Percentiles rank a stretch among this genome's conserved stretches.
Evolutionary conservation across 2,113 vertebrate species (phyloP).

Genomic region (Scolopax mira): DNA sequence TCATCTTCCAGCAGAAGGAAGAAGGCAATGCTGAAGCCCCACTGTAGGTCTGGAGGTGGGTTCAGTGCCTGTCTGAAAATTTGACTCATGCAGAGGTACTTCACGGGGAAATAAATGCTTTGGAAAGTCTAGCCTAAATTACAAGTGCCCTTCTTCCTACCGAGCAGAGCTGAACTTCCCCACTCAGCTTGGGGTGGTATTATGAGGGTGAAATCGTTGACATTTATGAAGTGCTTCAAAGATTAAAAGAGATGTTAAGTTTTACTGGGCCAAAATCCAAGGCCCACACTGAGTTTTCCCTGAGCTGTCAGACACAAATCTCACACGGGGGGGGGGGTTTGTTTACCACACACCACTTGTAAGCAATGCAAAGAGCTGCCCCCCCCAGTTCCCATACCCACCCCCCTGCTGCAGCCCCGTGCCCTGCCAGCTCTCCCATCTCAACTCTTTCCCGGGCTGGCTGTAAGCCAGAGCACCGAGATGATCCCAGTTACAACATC

Average conservation of each 20-base stretch:
- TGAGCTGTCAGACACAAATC: neutral
- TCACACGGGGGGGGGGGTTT: neutral
- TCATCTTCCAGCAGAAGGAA: neutral
- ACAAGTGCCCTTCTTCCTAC: neutral
- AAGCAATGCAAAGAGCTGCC: neutral
- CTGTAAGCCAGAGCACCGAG: neutral
- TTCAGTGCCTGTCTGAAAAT: neutral
- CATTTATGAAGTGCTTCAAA: neutral
- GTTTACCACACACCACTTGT: neutral
- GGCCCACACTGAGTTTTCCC: neutral
- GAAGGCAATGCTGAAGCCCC: neutral
- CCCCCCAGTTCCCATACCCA: neutral
- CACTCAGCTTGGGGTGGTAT: neutral
- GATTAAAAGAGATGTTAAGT: neutral
- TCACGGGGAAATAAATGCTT: neutral
- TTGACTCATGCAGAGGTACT: neutral
- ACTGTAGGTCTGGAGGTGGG: neutral
- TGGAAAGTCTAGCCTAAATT: neutral
- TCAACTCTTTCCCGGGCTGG: neutral
- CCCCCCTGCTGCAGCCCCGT: accelerated
- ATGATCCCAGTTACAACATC: neutral
- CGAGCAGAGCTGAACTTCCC: neutral
- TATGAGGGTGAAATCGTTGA: neutral
- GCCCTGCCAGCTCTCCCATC: neutral
- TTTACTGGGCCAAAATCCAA: neutral